These are phyloP conservation scores for Zoroaster sp. DNA, from an alignment of 53 echinoderm and acorn worm genomes.

Conservation along the genomic window DNA sequence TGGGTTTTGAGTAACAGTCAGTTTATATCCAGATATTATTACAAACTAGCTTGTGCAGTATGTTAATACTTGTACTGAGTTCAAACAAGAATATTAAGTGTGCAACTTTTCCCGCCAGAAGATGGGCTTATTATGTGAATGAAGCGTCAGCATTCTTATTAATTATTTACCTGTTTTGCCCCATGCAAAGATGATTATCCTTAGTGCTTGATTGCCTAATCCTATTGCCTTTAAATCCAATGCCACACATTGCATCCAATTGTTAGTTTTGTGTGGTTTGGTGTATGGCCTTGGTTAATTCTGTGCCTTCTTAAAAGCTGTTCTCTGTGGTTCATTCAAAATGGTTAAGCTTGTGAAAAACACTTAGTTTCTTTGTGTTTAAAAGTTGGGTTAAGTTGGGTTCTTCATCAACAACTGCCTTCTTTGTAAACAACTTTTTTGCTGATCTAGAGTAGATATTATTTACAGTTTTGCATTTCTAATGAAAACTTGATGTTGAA, in stretches of 20 bases:
- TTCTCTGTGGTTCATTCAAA: neutral
- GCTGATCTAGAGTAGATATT: too few relatives aligned
- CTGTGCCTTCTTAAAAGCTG: neutral
- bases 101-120: neutral
- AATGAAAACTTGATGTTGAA: too few relatives aligned
- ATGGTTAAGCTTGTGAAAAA: conserved; percentile 28
- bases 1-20: neutral
- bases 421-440: too few relatives aligned
- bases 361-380: conserved; percentile 43
- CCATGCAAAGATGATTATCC: conserved; percentile 44
- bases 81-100: neutral
- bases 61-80: neutral
- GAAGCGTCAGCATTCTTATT: conserved; percentile 1
- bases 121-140: neutral
- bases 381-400: too few relatives aligned
- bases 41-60: neutral
- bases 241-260: neutral
- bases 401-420: too few relatives aligned
- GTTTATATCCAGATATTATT: neutral
- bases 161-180: conserved; percentile 42
- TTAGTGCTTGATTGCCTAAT: neutral
- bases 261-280: neutral
- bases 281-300: neutral
- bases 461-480: too few relatives aligned
- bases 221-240: neutral